phyloP scores from a whole-genome alignment of 1,140 invertebrate genomes.

The Platyscapa corneri region DNA sequence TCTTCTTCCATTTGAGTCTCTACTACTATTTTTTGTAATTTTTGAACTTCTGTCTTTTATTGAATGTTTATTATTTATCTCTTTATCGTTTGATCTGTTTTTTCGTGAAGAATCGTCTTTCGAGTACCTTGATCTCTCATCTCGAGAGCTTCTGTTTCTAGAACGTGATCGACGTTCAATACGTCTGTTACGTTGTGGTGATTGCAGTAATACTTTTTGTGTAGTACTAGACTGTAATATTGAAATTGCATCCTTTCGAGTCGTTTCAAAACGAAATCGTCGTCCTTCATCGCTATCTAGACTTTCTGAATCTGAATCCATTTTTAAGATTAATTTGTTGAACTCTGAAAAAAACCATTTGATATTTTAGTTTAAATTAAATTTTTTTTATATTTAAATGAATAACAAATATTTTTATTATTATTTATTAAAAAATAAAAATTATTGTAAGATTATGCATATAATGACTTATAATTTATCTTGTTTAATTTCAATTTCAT shows the following conservation, averaged over 20 bases:
- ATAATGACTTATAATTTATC: not conserved
- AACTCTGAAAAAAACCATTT: conserved; percentile 55
- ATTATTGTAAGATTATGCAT: not conserved
- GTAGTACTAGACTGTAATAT: conserved; percentile 39
- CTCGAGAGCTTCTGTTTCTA: conserved; percentile 70
- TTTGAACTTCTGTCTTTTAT: conserved; percentile 70
- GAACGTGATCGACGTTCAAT: conserved; percentile 57
- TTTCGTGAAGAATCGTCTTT: conserved; percentile 57
- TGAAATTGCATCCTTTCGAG: conserved; percentile 60
- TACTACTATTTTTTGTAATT: conserved; percentile 45
- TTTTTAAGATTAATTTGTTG: conserved; percentile 62
- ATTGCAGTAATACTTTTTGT: conserved; percentile 56
- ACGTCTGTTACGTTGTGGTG: conserved; percentile 58
- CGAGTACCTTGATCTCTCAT: conserved; percentile 69
- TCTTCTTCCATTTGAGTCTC: not conserved
- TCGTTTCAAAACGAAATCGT: conserved; percentile 68
- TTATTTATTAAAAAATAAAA: not conserved
- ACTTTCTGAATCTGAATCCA: conserved; percentile 68
- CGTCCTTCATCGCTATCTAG: conserved; percentile 70
- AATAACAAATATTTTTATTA: conserved; percentile 44
- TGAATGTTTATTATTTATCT: conserved; percentile 19
- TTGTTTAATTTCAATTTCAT: not conserved
- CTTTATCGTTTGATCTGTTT: conserved; percentile 63
- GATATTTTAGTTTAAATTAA: not conserved
- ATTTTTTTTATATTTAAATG: not conserved